Percentiles rank a stretch among this genome's conserved stretches.
Evolutionary conservation across 2,888 invertebrate genomes (phyloP).

Genomic region (Periphyllus acericola): DNA sequence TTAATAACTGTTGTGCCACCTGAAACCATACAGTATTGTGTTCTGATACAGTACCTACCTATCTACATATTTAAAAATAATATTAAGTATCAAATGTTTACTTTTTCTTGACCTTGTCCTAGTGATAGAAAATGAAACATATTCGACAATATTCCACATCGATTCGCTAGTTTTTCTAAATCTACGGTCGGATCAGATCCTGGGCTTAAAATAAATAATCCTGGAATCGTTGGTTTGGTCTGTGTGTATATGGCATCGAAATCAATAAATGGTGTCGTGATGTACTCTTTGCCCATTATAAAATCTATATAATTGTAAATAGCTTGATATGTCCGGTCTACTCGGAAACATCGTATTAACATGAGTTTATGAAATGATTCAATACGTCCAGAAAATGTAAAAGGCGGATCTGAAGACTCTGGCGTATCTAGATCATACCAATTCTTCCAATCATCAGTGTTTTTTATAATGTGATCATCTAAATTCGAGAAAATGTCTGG

Average conservation of each 20-base stretch:
- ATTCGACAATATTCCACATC: constrained; percentile 76
- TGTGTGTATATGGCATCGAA: constrained; percentile 87
- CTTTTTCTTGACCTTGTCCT: constrained; percentile 92
- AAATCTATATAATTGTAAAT: constrained; percentile 83
- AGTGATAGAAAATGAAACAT: constrained; percentile 89
- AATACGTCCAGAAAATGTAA: constrained; percentile 75
- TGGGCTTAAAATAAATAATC: constrained; percentile 92
- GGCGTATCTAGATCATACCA: constrained; percentile 89
- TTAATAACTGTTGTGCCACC: constrained; percentile 77
- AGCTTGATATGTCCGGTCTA: constrained; percentile 88
- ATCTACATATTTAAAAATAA: not conserved
- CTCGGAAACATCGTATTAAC: constrained; percentile 87
- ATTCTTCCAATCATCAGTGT: constrained; percentile 67
- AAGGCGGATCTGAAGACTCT: constrained; percentile 78
- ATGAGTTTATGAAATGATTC: constrained; percentile 79
- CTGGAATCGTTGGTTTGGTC: constrained; percentile 83
- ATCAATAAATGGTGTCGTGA: constrained; percentile 88
- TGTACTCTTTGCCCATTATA: constrained; percentile 87
- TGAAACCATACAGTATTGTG: constrained; percentile 66
- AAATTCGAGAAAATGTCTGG: constrained; percentile 74
- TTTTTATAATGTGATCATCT: constrained; percentile 67
- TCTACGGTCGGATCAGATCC: constrained; percentile 94
- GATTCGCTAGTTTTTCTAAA: constrained; percentile 80
- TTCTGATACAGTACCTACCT: not conserved
- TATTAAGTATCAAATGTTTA: constrained; percentile 67